phyloP scores from a whole-genome alignment of 2,797 vertebrate genomes.

The Tragopan temminckii region DNA sequence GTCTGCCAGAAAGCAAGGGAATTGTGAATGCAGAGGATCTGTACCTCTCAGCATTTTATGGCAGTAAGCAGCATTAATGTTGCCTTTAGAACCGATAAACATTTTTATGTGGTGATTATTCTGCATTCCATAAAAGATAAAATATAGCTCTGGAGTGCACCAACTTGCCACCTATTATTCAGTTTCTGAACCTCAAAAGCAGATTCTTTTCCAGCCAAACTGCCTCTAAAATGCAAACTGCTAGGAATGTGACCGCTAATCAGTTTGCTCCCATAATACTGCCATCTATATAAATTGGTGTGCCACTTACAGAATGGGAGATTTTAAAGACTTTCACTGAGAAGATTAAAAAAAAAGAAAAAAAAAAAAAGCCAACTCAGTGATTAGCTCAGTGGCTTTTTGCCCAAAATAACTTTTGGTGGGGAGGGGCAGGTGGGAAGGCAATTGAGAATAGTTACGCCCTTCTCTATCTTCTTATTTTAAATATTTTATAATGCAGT shows the following conservation, averaged over 20 bases:
- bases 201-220: constrained; percentile 14
- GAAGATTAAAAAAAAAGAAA: not conserved
- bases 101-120: not conserved
- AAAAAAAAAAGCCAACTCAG: not conserved
- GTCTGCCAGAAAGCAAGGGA: not conserved
- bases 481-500: not conserved
- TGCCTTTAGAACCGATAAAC: not conserved
- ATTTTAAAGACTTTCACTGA: not conserved
- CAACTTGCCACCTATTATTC: not conserved
- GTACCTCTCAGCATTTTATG: not conserved
- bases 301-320: not conserved
- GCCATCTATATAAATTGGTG: not conserved
- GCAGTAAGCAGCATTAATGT: not conserved
- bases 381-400: not conserved
- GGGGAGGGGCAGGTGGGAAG: fast-evolving
- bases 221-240: constrained; percentile 46
- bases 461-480: not conserved
- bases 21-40: not conserved
- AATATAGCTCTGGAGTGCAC: not conserved
- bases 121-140: not conserved
- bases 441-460: not conserved
- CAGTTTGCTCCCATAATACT: not conserved
- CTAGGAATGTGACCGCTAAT: constrained; percentile 11
- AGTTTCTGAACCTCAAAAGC: constrained; percentile 35
- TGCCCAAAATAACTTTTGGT: not conserved